Evolutionary conservation across 2,113 vertebrate genomes (phyloP).

Genomic region (Poeciliopsis turrubarensis): DNA sequence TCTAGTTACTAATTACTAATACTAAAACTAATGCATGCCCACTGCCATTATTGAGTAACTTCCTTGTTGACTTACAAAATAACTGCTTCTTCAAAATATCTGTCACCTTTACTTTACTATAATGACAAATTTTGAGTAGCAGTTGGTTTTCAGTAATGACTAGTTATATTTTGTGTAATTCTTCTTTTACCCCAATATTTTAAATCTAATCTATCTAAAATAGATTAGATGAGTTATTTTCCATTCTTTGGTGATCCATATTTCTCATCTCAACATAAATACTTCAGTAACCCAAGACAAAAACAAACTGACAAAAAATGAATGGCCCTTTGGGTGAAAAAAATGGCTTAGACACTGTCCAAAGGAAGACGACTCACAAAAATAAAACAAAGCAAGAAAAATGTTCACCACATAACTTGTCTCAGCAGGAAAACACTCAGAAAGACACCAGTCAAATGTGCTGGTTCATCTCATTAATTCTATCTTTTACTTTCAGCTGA

Average conservation of each 20-base stretch:
- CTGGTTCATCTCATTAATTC: constrained; percentile 43
- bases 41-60: background rate
- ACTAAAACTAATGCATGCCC: background rate
- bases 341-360: constrained; percentile 9
- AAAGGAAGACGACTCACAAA: constrained; percentile 46
- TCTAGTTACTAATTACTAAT: background rate
- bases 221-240: constrained; percentile 42
- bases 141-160: constrained; percentile 7
- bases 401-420: constrained; percentile 48
- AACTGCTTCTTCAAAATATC: background rate
- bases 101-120: constrained; percentile 12
- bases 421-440: constrained; percentile 34
- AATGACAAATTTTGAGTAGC: background rate
- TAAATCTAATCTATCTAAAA: background rate
- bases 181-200: background rate
- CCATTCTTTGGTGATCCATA: constrained; percentile 22
- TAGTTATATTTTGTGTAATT: background rate
- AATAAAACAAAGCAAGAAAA: constrained; percentile 24
- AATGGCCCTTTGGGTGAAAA: constrained; percentile 36
- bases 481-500: constrained; percentile 9
- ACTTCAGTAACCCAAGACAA: constrained; percentile 13
- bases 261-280: constrained; percentile 50
- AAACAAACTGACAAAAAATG: constrained; percentile 40
- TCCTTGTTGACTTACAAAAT: background rate
- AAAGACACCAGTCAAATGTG: constrained; percentile 20